Base-by-base conservation (phyloP, 2,113 vertebrate species). In the Paedocypris sp. region DNA sequence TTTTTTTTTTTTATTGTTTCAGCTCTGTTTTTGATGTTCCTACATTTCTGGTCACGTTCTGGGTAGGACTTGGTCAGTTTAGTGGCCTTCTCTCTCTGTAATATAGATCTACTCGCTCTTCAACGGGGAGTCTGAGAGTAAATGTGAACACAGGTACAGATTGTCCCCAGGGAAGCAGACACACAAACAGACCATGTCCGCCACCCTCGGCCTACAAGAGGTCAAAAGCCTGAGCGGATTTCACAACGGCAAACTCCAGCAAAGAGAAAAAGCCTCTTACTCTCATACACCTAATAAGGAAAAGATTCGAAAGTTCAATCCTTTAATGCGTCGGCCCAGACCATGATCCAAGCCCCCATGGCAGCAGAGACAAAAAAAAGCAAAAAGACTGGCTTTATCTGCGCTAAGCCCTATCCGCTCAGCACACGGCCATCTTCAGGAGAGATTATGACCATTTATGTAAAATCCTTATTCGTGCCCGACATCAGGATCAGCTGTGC, bases 291-390 rank as follows among this genome's bases (percentile, higher is more conserved):
- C 62, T 62, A 66, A 70, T 49, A 61, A 70, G 57, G 62, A 53
- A 41, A 23, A 25, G 25, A 10, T 20, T 36, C 25, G 48, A 58
- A 50, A 59, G 45, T 29, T 20, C 45, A 41, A 63, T 72, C 70
- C 63, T 64, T 70, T 82, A 79, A 82, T 78, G 70, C 71, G 64
- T 75, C 58, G 70, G 61, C 42, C 75, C 74, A 75, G 64, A 73
- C 62, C 68, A 75, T 75, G 72, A 76, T 73, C 75, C 25, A 43
- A 62, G 43, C 36, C 46, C 43, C 35, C 6, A 2, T 45, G 15
- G 8, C n/a, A 8, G 38, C 9, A n/a, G n/a, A n/a, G n/a, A n/a
- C n/a, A 15, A 5, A 31, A 47, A 63, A 51, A 42, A 25, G 16
- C 15, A 26, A 45, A 46, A 49, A 16, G 58, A 29, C 42, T 4